Base-by-base conservation (phyloP, 2,797 vertebrate genomes). In the Pyrocephalus nanus region DNA sequence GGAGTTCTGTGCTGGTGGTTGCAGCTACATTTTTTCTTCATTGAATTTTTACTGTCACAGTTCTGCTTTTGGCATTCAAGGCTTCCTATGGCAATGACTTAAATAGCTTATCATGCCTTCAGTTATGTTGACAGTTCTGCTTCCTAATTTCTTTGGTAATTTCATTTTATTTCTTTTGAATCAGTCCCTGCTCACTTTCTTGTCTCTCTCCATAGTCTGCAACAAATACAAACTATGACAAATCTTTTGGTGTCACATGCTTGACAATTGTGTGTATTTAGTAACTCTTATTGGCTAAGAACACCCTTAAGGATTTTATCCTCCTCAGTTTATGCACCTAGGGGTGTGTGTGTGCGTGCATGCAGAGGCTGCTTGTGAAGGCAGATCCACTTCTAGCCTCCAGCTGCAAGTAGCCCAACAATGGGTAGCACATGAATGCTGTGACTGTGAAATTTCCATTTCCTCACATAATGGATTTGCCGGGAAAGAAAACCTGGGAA, bases 401-500 rank as follows among this genome's bases (percentile, higher is more conserved):
- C 71, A 89, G 55, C 71, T 85, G 71, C 82, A 79, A 88, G 66
- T 78, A 82, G 48, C 22, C n/a, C 60, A 64, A 70, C 70, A 61
- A 17, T 57, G 40, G 71, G 23, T 47, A 64, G 70, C 43, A 93
- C 66, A 79, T 70, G 17, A 70, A 45, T 86, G 34, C 38, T 81
- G 34, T 67, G 76, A 78, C 62, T 90, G 72, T 91, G 93, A 96
- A 96, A 92, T 93, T 76, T 93, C 76, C 29, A 40, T 94, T 95
- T 93, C 42, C 64, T 93, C 9, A 1, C 36, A 73, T 78, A 75
- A 86, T n/a, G 40, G 64, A 67, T 93, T 91, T 93, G 11, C 27
- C 76, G 58, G 54, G 76, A 81, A 92, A 73, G 66, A 90, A 85
- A 90, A 22, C 61, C 61, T 93, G 84, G 50, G 66, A 96, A 64